Percentiles rank a stretch among this genome's conserved stretches.
Evolutionary conservation across 1,140 invertebrate species (phyloP).

Genomic region (Wasmannia auropunctata): DNA sequence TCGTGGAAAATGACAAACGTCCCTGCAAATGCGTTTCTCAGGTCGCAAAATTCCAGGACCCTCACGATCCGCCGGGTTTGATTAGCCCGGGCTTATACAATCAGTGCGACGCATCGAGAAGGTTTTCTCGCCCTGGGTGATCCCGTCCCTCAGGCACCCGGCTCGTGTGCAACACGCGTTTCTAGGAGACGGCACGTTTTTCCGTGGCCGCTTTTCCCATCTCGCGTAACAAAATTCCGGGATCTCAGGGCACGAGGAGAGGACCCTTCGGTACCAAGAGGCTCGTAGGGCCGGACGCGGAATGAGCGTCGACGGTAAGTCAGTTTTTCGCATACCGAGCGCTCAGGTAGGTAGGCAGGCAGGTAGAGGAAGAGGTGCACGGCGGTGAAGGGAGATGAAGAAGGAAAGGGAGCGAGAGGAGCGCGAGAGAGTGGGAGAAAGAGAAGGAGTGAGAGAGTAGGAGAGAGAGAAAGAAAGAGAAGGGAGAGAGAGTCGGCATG

Average conservation of each 20-base stretch:
- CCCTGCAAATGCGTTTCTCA: background rate
- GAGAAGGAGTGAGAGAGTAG: background rate
- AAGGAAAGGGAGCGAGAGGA: conserved; percentile 5
- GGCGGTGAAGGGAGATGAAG: conserved; percentile 15
- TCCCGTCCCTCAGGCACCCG: background rate
- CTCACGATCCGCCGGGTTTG: background rate
- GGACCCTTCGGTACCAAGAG: conserved; percentile 51
- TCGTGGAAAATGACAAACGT: background rate
- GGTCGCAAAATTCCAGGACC: conserved; percentile 1
- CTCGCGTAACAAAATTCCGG: conserved; percentile 70
- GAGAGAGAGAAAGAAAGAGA: background rate
- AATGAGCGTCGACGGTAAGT: conserved; percentile 77
- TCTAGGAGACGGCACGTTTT: conserved; percentile 45
- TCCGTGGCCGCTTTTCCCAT: conserved; percentile 46
- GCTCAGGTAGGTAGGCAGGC: conserved; percentile 76
- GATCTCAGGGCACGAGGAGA: conserved; percentile 62
- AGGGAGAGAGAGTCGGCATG: conserved; percentile 1
- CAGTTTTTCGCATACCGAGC: conserved; percentile 76
- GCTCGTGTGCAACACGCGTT: background rate
- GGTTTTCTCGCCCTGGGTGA: background rate
- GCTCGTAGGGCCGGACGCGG: conserved; percentile 63
- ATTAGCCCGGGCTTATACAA: conserved; percentile 4
- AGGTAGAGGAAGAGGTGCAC: conserved; percentile 60
- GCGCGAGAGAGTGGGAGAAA: background rate
- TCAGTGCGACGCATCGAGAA: background rate